phyloP scores from a whole-genome alignment of 2,888 invertebrate genomes.

The Drepanosiphum platanoidis region DNA sequence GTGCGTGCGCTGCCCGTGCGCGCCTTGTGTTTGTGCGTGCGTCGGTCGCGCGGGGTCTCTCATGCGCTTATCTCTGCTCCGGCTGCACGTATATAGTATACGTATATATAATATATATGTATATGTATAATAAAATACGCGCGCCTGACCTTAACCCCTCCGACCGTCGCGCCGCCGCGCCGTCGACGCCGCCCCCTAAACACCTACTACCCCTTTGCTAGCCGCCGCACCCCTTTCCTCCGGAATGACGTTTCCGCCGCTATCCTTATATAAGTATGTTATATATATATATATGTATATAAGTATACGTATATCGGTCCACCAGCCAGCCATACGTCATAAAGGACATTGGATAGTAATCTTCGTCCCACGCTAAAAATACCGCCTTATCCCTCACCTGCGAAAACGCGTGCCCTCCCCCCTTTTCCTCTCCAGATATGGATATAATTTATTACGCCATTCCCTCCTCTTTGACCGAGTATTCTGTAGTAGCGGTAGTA shows the following conservation, averaged over 20 bases:
- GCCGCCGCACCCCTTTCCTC: constrained; percentile 2
- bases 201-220: neutral
- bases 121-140: neutral
- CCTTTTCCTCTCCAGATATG: no score
- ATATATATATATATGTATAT: neutral
- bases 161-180: neutral
- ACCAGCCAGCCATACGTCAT: constrained; percentile 46
- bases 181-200: neutral
- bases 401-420: neutral
- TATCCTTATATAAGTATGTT: neutral
- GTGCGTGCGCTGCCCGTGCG: neutral
- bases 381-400: constrained; percentile 6
- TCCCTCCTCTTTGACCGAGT: no score
- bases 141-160: constrained; percentile 30
- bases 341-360: constrained; percentile 51
- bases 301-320: neutral
- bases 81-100: neutral
- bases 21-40: neutral
- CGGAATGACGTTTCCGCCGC: no score
- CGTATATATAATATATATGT: neutral
- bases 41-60: neutral
- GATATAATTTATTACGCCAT: constrained; percentile 14
- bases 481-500: no score
- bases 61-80: constrained; percentile 53
- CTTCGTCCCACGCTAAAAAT: constrained; percentile 47